phyloP scores from a whole-genome alignment of 2,888 invertebrate genomes.

The Tetropium fuscum region DNA sequence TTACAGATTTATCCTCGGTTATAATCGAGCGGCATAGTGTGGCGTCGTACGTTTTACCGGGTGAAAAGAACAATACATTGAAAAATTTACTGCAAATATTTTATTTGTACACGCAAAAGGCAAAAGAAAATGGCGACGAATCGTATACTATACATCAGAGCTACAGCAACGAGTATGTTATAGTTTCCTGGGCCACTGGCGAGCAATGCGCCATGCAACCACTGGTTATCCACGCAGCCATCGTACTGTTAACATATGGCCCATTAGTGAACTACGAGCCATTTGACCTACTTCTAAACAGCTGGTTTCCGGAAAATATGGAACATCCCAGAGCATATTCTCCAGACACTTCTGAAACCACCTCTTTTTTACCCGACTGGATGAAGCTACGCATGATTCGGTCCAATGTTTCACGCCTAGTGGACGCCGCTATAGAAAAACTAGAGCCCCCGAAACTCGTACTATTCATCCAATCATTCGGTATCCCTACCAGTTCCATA shows the following conservation, averaged over 20 bases:
- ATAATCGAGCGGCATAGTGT: conserved; percentile 93
- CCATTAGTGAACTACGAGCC: conserved; percentile 65
- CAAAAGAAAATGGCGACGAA: conserved; percentile 73
- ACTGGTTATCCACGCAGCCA: conserved; percentile 85
- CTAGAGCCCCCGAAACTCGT: conserved; percentile 90
- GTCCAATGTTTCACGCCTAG: conserved; percentile 82
- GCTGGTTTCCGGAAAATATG: conserved; percentile 85
- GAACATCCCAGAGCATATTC: conserved; percentile 84
- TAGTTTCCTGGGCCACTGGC: conserved; percentile 82
- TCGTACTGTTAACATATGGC: conserved; percentile 82
- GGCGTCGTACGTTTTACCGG: conserved; percentile 76
- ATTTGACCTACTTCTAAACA: conserved; percentile 71
- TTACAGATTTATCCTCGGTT: conserved; percentile 87
- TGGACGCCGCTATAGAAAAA: conserved; percentile 88
- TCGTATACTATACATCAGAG: conserved; percentile 69
- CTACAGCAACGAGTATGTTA: conserved; percentile 76
- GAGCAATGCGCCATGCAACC: conserved; percentile 83
- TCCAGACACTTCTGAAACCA: conserved; percentile 85
- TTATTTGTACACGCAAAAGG: conserved; percentile 80
- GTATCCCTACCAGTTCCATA: conserved; percentile 91
- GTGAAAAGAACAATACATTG: conserved; percentile 70
- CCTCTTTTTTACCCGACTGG: conserved; percentile 92
- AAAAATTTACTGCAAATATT: conserved; percentile 80
- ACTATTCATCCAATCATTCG: conserved; percentile 95
- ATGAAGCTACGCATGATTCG: conserved; percentile 87